Evolutionary conservation across 2,797 vertebrate species (phyloP).

Genomic region (Arctocebus calabarensis): DNA sequence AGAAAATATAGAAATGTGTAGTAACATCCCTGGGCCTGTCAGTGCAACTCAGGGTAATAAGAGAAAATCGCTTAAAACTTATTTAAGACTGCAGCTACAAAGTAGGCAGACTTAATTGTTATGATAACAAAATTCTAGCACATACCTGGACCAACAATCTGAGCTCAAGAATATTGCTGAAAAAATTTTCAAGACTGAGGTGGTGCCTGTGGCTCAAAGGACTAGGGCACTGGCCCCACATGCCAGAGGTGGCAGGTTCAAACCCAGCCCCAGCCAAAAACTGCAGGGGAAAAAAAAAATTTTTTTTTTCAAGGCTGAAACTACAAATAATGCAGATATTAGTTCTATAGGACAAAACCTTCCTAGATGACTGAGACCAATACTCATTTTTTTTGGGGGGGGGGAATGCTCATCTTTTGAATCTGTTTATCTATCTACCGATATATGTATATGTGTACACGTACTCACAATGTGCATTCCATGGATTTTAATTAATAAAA

Average conservation of each 20-base stretch:
- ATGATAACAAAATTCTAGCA: neutral
- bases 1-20: neutral
- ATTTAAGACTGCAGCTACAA: neutral
- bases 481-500: neutral
- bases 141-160: neutral
- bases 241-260: too few species aligned
- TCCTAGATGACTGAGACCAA: neutral
- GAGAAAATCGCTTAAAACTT: neutral
- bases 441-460: neutral
- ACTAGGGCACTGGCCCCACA: too few species aligned
- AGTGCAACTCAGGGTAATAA: neutral
- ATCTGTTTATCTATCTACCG: neutral
- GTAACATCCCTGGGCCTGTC: neutral
- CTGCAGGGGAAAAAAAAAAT: too few species aligned
- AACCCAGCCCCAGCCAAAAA: too few species aligned
- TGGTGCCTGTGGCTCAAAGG: too few species aligned
- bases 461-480: neutral
- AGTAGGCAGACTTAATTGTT: neutral
- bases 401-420: too few species aligned
- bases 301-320: neutral
- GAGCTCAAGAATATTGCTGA: neutral
- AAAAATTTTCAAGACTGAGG: neutral
- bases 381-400: neutral
- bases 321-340: neutral
- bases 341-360: neutral